phyloP scores from a whole-genome alignment of 2,797 vertebrate species.

The Ctenosaura bakeri region DNA sequence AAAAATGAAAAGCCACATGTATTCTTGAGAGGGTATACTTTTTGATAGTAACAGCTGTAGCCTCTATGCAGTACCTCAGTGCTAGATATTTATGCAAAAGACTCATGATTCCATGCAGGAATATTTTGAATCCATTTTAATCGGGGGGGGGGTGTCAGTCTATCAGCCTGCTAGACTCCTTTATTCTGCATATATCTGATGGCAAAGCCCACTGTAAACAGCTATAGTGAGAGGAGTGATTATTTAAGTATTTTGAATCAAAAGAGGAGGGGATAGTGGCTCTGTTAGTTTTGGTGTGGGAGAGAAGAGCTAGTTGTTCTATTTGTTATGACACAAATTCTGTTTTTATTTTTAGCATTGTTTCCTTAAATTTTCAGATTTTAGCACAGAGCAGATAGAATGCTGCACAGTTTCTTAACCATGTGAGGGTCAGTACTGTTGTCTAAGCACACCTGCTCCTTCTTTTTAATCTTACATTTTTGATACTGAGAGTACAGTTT shows the following conservation, averaged over 20 bases:
- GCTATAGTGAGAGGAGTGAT: conserved; percentile 59
- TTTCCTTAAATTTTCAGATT: conserved; percentile 69
- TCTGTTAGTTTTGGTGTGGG: conserved; percentile 28
- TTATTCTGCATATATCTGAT: conserved; percentile 37
- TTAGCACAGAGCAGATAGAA: conserved; percentile 37
- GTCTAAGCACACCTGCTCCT: background rate
- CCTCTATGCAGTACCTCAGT: conserved; percentile 64
- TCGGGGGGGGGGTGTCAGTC: conserved; percentile 62
- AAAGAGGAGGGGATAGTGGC: conserved; percentile 24
- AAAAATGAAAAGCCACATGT: conserved; percentile 28
- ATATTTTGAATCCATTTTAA: conserved; percentile 55
- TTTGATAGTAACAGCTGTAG: conserved; percentile 71
- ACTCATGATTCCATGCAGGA: conserved; percentile 74
- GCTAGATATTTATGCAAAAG: conserved; percentile 68
- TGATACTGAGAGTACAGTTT: background rate
- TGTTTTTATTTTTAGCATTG: conserved; percentile 66
- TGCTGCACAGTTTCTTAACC: background rate
- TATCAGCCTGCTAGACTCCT: conserved; percentile 5
- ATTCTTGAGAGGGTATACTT: conserved; percentile 62
- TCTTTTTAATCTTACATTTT: background rate
- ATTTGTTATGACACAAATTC: conserved; percentile 58
- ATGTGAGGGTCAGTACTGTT: background rate
- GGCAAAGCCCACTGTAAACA: conserved; percentile 69
- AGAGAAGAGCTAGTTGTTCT: conserved; percentile 48
- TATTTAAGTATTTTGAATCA: conserved; percentile 66